Percentiles rank a stretch among this genome's conserved stretches.
These are phyloP conservation scores for Mythimna albipuncta DNA, from an alignment of 2,888 invertebrate species.

Conservation along the genomic window DNA sequence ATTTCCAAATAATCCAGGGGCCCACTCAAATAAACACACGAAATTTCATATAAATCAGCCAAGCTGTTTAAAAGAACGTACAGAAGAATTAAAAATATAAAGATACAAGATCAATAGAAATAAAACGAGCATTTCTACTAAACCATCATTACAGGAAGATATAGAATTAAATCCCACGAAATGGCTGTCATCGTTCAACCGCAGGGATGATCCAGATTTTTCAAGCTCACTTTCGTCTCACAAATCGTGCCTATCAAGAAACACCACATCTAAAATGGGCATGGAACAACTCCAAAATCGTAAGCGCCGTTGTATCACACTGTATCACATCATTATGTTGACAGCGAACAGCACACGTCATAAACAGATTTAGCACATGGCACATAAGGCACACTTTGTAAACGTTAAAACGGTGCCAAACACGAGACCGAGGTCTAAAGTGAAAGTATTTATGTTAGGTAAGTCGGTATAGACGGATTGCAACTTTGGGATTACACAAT, in stretches of 20 bases:
- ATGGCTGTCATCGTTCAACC: background rate
- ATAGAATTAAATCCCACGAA: background rate
- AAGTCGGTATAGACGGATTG: conserved; percentile 4
- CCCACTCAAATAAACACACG: too few relatives aligned
- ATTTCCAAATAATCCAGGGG: too few relatives aligned
- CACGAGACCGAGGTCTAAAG: conserved; percentile 54
- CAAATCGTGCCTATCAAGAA: background rate
- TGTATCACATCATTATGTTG: conserved; percentile 10
- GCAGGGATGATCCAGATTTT: background rate
- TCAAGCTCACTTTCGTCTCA: background rate
- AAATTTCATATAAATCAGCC: too few relatives aligned
- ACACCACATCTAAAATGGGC: background rate
- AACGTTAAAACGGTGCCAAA: conserved; percentile 50
- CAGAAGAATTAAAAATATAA: too few relatives aligned
- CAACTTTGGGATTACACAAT: conserved; percentile 46
- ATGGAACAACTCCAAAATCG: conserved; percentile 26
- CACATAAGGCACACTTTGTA: conserved; percentile 33
- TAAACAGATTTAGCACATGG: conserved; percentile 50
- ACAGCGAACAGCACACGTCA: conserved; percentile 26
- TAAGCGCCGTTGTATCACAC: conserved; percentile 11
- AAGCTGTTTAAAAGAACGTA: too few relatives aligned
- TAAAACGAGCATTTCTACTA: background rate
- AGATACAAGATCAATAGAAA: background rate
- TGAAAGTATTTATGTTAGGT: conserved; percentile 50
- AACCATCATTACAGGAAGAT: too few relatives aligned